These are phyloP conservation scores for Lemur catta DNA, from an alignment of 2,797 vertebrate species.

Conservation along the genomic window DNA sequence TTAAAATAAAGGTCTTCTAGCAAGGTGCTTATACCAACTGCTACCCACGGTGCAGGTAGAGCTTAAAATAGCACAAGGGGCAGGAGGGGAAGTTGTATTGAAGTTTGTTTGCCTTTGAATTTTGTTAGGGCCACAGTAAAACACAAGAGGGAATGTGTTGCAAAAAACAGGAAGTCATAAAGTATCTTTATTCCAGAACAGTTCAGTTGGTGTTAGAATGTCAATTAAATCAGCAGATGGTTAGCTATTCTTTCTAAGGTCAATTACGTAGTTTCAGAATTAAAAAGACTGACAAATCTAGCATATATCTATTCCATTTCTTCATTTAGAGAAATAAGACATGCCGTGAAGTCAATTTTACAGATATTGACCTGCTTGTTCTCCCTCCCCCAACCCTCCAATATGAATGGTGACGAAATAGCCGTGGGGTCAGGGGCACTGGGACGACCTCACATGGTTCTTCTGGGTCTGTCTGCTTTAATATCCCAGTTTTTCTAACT, in stretches of 20 bases:
- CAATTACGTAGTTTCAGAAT: conserved; percentile 29
- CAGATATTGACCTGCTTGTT: neutral
- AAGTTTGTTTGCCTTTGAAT: conserved; percentile 47
- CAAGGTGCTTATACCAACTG: neutral
- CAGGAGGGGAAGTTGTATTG: neutral
- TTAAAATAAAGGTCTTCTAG: conserved; percentile 50
- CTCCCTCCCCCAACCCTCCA: accelerated
- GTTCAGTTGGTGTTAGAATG: conserved; percentile 50
- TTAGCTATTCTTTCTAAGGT: conserved; percentile 30
- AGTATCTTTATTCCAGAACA: conserved; percentile 44
- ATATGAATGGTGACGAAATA: neutral
- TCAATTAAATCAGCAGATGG: conserved; percentile 62
- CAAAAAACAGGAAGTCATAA: conserved; percentile 48
- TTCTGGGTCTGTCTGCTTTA: neutral
- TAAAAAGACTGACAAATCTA: neutral
- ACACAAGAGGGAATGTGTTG: conserved; percentile 43
- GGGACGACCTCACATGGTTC: neutral
- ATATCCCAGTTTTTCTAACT: neutral
- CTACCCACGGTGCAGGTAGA: neutral
- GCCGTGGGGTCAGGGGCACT: neutral
- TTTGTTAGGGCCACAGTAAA: conserved; percentile 45
- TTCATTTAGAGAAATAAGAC: neutral
- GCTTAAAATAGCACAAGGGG: neutral
- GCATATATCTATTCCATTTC: neutral
- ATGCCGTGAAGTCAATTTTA: neutral